Conservation (phyloP, 2,113 vertebrate genomes). For the Emydura subglobosa region DNA sequence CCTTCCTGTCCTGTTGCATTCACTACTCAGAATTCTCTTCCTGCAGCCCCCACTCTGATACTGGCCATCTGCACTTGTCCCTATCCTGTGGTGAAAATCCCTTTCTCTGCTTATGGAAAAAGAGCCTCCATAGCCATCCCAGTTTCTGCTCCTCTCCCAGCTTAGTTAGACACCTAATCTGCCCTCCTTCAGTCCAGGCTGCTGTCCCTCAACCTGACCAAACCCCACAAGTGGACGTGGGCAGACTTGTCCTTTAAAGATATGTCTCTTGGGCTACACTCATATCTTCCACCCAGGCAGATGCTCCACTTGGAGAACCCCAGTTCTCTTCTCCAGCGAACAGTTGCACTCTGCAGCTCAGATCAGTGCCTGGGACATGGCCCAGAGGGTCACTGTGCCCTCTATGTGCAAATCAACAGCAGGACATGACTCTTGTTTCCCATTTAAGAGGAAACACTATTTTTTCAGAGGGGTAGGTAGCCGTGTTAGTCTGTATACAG, state of each 20-base stretch:
- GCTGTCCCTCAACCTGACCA: not conserved
- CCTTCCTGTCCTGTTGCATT: not conserved
- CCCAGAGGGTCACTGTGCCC: not conserved
- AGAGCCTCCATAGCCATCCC: not conserved
- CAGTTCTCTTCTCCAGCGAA: not conserved
- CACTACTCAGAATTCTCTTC: not conserved
- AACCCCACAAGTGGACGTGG: not conserved
- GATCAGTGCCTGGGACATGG: not conserved
- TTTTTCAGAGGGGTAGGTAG: not conserved
- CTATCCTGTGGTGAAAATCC: not conserved
- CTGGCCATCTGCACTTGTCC: not conserved
- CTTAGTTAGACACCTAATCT: not conserved
- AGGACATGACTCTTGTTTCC: not conserved
- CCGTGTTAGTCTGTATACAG: no score
- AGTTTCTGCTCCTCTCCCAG: not conserved
- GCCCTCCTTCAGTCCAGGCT: not conserved
- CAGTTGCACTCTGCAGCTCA: not conserved
- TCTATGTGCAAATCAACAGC: not conserved
- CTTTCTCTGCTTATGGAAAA: not conserved
- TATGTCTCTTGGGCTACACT: not conserved
- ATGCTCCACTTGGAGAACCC: not conserved
- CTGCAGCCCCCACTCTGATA: not conserved
- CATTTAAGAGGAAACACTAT: not conserved
- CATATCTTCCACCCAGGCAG: not conserved
- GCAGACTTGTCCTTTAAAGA: not conserved